Evolutionary conservation across 2,113 vertebrate species (phyloP).

Genomic region (Papio anubis): DNA sequence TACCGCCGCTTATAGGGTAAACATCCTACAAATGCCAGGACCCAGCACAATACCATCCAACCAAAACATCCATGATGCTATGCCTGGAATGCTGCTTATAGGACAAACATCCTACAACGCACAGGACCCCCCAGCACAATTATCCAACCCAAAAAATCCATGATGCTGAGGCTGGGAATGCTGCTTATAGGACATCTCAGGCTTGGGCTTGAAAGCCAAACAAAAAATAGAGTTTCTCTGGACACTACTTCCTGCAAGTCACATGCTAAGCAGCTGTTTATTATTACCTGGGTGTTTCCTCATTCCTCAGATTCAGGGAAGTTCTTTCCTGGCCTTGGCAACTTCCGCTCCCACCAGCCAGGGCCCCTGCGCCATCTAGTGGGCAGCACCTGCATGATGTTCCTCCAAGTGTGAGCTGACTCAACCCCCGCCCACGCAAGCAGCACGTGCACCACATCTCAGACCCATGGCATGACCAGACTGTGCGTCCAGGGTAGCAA

Average conservation of each 20-base stretch:
- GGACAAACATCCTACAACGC: no score
- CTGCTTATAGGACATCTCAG: background rate
- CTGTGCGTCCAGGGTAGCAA: no score
- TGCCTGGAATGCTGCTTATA: no score
- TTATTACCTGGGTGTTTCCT: accelerated
- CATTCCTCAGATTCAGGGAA: background rate
- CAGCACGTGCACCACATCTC: background rate
- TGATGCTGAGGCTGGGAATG: no score
- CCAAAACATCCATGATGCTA: background rate
- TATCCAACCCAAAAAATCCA: no score
- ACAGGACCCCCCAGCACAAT: no score
- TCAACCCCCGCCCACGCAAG: background rate
- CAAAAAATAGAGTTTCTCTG: background rate
- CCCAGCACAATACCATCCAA: background rate
- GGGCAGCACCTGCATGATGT: background rate
- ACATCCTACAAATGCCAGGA: background rate
- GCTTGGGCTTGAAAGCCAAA: background rate
- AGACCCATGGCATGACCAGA: background rate
- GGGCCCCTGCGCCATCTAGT: background rate
- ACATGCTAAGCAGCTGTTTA: background rate
- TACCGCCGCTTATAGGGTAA: no score
- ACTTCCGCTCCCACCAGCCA: background rate
- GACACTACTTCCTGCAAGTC: background rate
- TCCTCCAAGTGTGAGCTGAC: background rate
- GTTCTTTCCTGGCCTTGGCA: background rate